phyloP scores from a whole-genome alignment of 2,888 invertebrate genomes.

The Drosophila flavopinicola region DNA sequence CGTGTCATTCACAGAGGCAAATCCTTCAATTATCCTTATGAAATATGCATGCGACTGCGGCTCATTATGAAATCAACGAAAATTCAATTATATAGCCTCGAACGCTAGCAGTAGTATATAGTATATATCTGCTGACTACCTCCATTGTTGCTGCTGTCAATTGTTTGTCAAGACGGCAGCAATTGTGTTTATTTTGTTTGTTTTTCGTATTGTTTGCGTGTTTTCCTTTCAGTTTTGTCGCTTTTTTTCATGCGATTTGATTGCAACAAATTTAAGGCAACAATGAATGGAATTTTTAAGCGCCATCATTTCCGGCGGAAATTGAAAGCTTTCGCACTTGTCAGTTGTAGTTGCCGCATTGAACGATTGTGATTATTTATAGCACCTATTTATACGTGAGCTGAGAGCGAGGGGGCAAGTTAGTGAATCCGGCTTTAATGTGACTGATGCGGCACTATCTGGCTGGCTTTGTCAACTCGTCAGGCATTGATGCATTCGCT shows the following conservation, averaged over 20 bases:
- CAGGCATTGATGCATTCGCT: conserved; percentile 62
- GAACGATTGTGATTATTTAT: conserved; percentile 19
- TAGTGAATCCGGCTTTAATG: conserved; percentile 26
- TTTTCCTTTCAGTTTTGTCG: conserved; percentile 3
- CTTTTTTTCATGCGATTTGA: neutral
- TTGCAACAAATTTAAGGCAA: conserved; percentile 3
- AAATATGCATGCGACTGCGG: conserved; percentile 36
- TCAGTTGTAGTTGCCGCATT: conserved; percentile 3
- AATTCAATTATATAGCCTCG: conserved; percentile 25
- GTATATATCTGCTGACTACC: neutral
- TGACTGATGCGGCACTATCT: conserved; percentile 36
- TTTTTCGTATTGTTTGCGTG: neutral
- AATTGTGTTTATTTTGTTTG: conserved; percentile 9
- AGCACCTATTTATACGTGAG: conserved; percentile 12
- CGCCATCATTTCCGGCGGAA: conserved; percentile 38
- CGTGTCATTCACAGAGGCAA: conserved; percentile 4
- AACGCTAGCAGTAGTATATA: neutral
- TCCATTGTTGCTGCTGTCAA: neutral
- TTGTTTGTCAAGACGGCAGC: neutral
- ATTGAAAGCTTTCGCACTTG: conserved; percentile 31
- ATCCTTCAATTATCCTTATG: conserved; percentile 44
- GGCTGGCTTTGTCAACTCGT: conserved; percentile 42
- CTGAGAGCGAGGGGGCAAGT: neutral
- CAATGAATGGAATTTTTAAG: conserved; percentile 14
- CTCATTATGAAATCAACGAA: conserved; percentile 35